Evolutionary conservation across 2,113 vertebrate genomes (phyloP), one percentile per base, ranked within the genome.

Genomic region (Cyrtonyx montezumae): DNA sequence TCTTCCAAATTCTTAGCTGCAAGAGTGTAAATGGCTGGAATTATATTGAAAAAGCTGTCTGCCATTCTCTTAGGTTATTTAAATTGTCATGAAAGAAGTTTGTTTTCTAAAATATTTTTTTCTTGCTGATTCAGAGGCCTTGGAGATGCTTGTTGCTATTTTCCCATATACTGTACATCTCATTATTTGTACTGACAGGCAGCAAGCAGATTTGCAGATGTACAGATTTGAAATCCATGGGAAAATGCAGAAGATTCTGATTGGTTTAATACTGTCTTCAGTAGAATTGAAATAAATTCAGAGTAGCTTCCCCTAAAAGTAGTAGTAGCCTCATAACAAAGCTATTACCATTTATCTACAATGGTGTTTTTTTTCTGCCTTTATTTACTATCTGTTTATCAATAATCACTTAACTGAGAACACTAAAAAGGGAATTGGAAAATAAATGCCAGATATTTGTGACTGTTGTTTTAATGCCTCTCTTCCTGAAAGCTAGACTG

Each of bases 201-300:
- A 79, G 58, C 65, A 84, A 79, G 25, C 56, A 87, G 62, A 77
- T 90, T 73, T 96, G 42, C 75, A 84, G 75, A 45, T 87, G 46
- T 3, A 56, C 59, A 62, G 19, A 37, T 11, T 75, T 32, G 28
- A 77, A 63, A 84, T 42, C 58, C 69, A 45, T 15, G 46, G 23
- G 36, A 90, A 80, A 63, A 77, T 58, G 28, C 56, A 84, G 37
- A 67, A 28, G 17, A 67, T 23, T 79, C 53, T 11, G 46, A 73
- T 83, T 59, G 12, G 4, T 49, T 91, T 84, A 87, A 48, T 73
- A 43, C 10, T 75, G 20, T 73, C 79, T 30, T 63, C 45, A 68
- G 28, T 1, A 32, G 43, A 80, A 65, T 3, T 77, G 37, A 85
- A 92, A 70, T 89, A 82, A 91, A 77, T 85, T 20, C 21, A 84